Conservation (phyloP, 2,113 vertebrate genomes). For the Pimephales promelas region DNA sequence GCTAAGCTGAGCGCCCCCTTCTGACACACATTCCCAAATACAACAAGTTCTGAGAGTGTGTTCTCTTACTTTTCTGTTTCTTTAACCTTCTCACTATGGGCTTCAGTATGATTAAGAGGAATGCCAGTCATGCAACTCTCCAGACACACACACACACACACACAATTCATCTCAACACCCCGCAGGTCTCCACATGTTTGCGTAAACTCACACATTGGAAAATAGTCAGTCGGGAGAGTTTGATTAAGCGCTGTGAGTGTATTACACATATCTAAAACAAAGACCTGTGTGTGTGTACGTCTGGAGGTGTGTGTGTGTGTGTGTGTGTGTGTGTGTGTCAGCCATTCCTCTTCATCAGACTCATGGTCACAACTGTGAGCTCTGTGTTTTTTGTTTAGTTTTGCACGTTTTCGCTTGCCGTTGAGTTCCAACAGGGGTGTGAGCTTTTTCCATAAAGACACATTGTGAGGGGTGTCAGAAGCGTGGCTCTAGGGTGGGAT, state of each 20-base stretch:
- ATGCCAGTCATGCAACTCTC: conserved; percentile 20
- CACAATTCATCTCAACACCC: conserved; percentile 43
- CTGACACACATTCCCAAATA: conserved; percentile 7
- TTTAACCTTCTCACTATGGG: conserved; percentile 14
- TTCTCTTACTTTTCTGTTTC: conserved; percentile 29
- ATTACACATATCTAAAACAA: conserved; percentile 26
- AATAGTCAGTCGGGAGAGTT: conserved; percentile 31
- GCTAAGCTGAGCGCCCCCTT: conserved; percentile 21
- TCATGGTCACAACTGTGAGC: conserved; percentile 27
- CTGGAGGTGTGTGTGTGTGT: conserved; percentile 27
- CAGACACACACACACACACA: conserved; percentile 18
- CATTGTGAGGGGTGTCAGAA: conserved; percentile 1
- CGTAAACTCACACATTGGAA: conserved; percentile 34
- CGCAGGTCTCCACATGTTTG: conserved; percentile 49
- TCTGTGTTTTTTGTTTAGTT: conserved; percentile 25
- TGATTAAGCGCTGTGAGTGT: conserved; percentile 33
- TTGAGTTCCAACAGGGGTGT: neutral
- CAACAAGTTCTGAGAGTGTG: neutral
- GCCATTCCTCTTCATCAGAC: conserved; percentile 46
- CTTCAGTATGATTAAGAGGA: conserved; percentile 33
- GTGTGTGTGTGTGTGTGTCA: conserved; percentile 29
- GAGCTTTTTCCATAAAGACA: conserved; percentile 16
- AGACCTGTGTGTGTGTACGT: conserved; percentile 33
- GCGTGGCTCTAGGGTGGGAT: neutral
- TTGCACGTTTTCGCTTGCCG: conserved; percentile 19